Percentiles rank a stretch among this genome's conserved stretches.
Conservation (phyloP, 2,797 vertebrate species). For the Sphenodon punctatus region DNA sequence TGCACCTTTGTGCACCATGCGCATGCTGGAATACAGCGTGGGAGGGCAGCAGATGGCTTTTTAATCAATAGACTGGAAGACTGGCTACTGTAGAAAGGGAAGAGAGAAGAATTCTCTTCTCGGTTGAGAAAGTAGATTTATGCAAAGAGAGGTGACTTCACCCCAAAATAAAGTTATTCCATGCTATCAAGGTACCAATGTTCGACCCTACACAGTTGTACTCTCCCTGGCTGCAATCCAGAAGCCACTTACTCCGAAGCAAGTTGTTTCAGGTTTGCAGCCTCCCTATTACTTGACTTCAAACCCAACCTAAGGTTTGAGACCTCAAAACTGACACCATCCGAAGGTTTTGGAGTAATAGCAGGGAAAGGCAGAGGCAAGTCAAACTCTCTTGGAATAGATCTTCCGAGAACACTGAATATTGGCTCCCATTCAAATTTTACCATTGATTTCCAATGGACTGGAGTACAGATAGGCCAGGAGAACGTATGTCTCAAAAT, state of each 20-base stretch:
- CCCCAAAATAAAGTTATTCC: neutral
- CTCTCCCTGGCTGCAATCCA: too few species aligned
- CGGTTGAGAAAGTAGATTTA: neutral
- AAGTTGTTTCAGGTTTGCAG: too few species aligned
- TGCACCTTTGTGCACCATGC: neutral
- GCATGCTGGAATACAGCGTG: too few species aligned
- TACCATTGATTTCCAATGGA: too few species aligned
- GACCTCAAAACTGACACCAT: neutral
- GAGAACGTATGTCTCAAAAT: too few species aligned
- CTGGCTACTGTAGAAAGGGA: neutral
- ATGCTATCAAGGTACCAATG: neutral
- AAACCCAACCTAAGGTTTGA: neutral
- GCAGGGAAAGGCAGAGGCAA: neutral
- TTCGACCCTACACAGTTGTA: too few species aligned
- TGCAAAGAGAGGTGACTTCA: neutral
- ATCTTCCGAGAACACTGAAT: too few species aligned
- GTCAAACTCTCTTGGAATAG: too few species aligned
- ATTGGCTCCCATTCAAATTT: too few species aligned
- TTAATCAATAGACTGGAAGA: neutral
- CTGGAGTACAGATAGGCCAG: too few species aligned
- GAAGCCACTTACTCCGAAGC: too few species aligned
- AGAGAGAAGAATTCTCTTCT: neutral
- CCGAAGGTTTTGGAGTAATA: neutral
- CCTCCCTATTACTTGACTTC: neutral
- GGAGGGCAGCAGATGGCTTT: neutral